phyloP scores from a whole-genome alignment of 2,888 invertebrate species.

The Hypercompe scribonia region DNA sequence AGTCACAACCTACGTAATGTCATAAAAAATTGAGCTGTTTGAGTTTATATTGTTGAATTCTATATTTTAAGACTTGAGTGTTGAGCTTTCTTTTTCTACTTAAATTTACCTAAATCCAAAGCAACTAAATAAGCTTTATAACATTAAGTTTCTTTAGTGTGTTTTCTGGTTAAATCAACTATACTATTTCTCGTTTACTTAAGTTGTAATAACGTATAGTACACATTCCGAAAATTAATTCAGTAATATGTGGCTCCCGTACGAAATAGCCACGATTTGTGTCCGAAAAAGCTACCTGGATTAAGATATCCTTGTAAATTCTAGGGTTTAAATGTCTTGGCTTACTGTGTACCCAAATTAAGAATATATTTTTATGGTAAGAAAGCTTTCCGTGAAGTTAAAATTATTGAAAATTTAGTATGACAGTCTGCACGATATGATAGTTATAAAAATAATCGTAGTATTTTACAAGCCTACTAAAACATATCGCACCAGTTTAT shows the following conservation, averaged over 20 bases:
- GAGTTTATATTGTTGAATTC: neutral
- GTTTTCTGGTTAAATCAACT: neutral
- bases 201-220: neutral
- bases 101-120: neutral
- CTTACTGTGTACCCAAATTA: constrained; percentile 32
- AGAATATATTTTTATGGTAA: constrained; percentile 26
- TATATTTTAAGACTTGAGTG: neutral
- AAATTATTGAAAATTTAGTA: neutral
- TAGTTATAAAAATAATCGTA: neutral
- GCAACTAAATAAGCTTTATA: neutral
- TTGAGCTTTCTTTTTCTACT: neutral
- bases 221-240: constrained; percentile 14
- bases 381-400: neutral
- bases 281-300: constrained; percentile 39
- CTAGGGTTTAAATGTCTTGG: constrained; percentile 31
- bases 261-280: constrained; percentile 40
- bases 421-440: neutral
- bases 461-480: neutral
- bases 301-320: constrained; percentile 44
- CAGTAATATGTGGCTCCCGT: constrained; percentile 20
- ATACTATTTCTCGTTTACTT: neutral
- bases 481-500: neutral
- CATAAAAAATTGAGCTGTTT: neutral
- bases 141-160: neutral
- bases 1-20: too few species aligned